phyloP scores from a whole-genome alignment of 2,113 vertebrate genomes.

The Sinocyclocheilus anshuiensis region DNA sequence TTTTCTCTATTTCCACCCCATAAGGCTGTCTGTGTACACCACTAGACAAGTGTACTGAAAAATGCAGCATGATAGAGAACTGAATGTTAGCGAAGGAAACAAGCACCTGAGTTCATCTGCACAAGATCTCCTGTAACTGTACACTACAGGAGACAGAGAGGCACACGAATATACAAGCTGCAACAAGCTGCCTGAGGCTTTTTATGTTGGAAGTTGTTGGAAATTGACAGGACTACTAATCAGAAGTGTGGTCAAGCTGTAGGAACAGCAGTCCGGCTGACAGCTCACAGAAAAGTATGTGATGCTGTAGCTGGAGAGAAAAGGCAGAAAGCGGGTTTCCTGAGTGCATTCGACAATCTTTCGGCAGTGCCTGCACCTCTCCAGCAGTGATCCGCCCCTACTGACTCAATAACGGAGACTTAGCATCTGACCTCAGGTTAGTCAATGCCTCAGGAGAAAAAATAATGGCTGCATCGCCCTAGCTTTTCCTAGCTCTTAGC shows the following conservation, averaged over 20 bases:
- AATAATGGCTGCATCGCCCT: not conserved
- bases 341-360: conserved; percentile 30
- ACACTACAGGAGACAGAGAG: conserved; percentile 8
- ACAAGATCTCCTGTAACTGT: conserved; percentile 16
- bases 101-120: conserved; percentile 25
- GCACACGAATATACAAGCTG: conserved; percentile 45
- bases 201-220: conserved; percentile 44
- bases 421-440: conserved; percentile 54
- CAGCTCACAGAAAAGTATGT: conserved; percentile 39
- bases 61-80: conserved; percentile 14
- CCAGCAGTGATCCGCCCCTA: conserved; percentile 38
- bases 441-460: conserved; percentile 13
- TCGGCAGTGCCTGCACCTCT: not conserved
- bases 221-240: conserved; percentile 54
- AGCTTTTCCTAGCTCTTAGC: conserved; percentile 5
- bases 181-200: conserved; percentile 48
- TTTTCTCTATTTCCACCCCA: not conserved
- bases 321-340: not conserved
- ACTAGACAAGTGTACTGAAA: not conserved
- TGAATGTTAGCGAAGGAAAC: not conserved
- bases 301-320: conserved; percentile 29
- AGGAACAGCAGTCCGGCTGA: conserved; percentile 44
- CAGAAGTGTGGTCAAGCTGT: conserved; percentile 43
- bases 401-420: conserved; percentile 55
- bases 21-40: not conserved